These are phyloP conservation scores for Denticeps clupeoides DNA, from an alignment of 2,797 vertebrate genomes.

Conservation along the genomic window DNA sequence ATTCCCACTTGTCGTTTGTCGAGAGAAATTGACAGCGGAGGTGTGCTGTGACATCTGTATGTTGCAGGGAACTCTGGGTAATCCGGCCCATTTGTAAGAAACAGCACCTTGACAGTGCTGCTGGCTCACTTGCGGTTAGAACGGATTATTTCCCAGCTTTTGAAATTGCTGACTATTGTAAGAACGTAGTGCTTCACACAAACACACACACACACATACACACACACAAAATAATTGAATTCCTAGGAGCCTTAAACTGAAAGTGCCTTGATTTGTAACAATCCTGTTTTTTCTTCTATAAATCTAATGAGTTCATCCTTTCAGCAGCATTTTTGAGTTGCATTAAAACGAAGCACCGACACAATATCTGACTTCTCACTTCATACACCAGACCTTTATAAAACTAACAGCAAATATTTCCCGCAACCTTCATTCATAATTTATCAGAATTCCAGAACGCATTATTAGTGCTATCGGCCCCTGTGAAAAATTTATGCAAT, in stretches of 20 bases:
- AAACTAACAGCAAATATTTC: constrained; percentile 11
- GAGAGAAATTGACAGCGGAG: constrained; percentile 39
- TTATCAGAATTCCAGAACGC: constrained; percentile 27
- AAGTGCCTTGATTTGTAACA: too few species aligned
- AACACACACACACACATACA: constrained; percentile 1
- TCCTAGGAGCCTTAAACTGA: not conserved
- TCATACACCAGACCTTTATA: constrained; percentile 11
- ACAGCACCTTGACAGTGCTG: constrained; percentile 40
- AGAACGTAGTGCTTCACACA: constrained; percentile 32
- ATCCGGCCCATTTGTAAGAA: constrained; percentile 46
- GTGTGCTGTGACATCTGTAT: constrained; percentile 46
- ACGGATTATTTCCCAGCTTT: constrained; percentile 45
- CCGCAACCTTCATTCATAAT: constrained; percentile 45
- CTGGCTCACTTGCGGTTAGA: constrained; percentile 37
- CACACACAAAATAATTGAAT: constrained; percentile 9
- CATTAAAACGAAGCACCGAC: too few species aligned
- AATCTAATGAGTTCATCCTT: too few species aligned
- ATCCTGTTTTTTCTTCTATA: too few species aligned
- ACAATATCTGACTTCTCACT: too few species aligned
- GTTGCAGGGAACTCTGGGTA: constrained; percentile 39
- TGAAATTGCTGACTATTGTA: constrained; percentile 47
- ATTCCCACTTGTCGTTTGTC: constrained; percentile 40
- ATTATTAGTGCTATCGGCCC: not conserved
- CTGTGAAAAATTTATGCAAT: not conserved
- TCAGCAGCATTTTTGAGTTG: too few species aligned